Conservation (phyloP, 1,140 invertebrate species). For the Lucilia cuprina region DNA sequence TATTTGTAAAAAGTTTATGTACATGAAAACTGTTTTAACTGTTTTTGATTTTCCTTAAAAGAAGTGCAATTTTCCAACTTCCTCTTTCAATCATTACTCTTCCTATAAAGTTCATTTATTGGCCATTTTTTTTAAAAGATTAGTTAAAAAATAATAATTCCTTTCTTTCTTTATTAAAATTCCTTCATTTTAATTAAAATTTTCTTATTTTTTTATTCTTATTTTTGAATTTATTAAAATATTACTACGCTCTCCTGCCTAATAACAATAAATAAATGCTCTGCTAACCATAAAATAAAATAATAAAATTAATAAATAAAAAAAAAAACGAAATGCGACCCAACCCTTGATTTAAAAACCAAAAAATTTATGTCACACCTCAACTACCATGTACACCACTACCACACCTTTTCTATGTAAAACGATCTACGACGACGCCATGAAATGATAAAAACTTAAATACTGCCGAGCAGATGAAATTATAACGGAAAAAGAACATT, state of each 20-base stretch:
- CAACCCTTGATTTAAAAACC: not conserved
- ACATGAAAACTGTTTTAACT: not conserved
- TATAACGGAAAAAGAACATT: slow-evolving; percentile 96
- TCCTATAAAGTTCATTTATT: not conserved
- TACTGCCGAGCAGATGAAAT: slow-evolving; percentile 82
- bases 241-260: not conserved
- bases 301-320: not conserved
- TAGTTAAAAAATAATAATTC: not conserved
- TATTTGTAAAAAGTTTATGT: not conserved
- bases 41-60: not conserved
- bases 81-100: not conserved
- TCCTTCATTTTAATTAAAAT: not conserved
- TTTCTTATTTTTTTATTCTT: slow-evolving; percentile 17
- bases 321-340: not conserved
- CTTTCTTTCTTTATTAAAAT: not conserved
- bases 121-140: not conserved
- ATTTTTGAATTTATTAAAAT: slow-evolving; percentile 19
- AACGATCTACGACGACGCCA: not conserved
- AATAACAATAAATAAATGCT: not conserved
- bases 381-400: too few relatives aligned
- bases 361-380: not conserved
- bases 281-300: slow-evolving; percentile 13
- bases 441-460: not conserved
- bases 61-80: not conserved
- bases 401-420: not conserved